A percentile compares a stretch with the other conserved stretches of the same genome.
Conservation (phyloP, 2,113 vertebrate species). For the Chascanopsetta lugubris region DNA sequence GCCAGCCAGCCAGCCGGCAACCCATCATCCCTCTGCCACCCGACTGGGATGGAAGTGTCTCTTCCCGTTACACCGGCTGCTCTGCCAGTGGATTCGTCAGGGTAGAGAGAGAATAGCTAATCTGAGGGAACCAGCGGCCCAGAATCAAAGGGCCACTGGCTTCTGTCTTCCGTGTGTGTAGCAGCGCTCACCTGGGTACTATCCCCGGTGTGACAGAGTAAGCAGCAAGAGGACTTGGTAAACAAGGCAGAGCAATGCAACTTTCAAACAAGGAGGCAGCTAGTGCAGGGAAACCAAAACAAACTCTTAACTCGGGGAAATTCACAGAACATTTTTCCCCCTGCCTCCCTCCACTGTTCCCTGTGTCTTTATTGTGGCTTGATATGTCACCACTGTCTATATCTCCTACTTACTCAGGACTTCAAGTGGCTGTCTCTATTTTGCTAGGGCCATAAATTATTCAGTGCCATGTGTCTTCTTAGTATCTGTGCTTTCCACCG, state of each 20-base stretch:
- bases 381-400: constrained; percentile 85
- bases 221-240: constrained; percentile 80
- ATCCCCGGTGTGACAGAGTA: constrained; percentile 75
- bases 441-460: constrained; percentile 85
- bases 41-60: constrained; percentile 71
- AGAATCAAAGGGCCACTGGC: constrained; percentile 79
- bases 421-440: constrained; percentile 84
- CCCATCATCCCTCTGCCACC: constrained; percentile 60
- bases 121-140: constrained; percentile 75
- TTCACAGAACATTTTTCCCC: constrained; percentile 75
- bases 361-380: constrained; percentile 83
- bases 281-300: constrained; percentile 79
- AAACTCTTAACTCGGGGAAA: constrained; percentile 81
- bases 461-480: constrained; percentile 82
- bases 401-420: constrained; percentile 84
- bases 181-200: constrained; percentile 77
- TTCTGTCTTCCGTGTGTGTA: constrained; percentile 72
- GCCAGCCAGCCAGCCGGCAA: constrained; percentile 35
- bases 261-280: constrained; percentile 80
- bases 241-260: constrained; percentile 82
- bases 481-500: constrained; percentile 79
- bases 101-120: constrained; percentile 80
- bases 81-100: constrained; percentile 74
- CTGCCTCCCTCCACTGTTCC: constrained; percentile 75
- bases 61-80: constrained; percentile 66